Percentiles rank a stretch among this genome's conserved stretches.
Evolutionary conservation across 2,888 invertebrate species (phyloP).

Genomic region (Drosophila setosimentum): DNA sequence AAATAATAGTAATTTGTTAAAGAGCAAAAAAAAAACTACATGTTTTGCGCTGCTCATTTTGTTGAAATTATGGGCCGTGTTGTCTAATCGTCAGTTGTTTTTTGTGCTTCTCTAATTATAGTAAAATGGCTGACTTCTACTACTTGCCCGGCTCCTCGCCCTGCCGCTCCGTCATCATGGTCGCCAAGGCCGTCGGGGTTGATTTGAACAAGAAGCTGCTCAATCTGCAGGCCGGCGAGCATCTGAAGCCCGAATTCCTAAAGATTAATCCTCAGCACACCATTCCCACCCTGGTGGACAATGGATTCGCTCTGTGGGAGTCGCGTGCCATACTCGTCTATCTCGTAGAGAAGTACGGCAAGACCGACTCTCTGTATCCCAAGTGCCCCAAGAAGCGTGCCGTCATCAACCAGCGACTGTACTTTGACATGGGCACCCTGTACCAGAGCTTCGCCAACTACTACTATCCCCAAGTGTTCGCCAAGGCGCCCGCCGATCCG

Average conservation of each 20-base stretch:
- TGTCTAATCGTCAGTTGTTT: conserved; percentile 42
- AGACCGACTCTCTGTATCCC: conserved; percentile 90
- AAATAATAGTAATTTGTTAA: conserved; percentile 2
- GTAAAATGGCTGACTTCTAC: conserved; percentile 87
- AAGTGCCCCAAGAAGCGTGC: conserved; percentile 92
- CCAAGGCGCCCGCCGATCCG: conserved; percentile 88
- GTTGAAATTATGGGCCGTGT: conserved; percentile 16
- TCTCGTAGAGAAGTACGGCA: conserved; percentile 92
- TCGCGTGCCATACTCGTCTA: conserved; percentile 94
- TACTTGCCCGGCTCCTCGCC: conserved; percentile 88
- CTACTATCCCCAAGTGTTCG: conserved; percentile 89
- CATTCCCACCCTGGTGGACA: conserved; percentile 93
- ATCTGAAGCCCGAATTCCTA: conserved; percentile 89
- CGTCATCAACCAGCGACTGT: conserved; percentile 91
- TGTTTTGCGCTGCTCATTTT: background rate
- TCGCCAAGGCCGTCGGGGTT: conserved; percentile 89
- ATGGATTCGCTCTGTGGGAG: conserved; percentile 93
- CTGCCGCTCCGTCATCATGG: conserved; percentile 88
- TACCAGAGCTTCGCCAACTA: conserved; percentile 90
- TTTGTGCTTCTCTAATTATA: conserved; percentile 36
- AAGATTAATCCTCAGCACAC: conserved; percentile 94
- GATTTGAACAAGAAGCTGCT: conserved; percentile 88
- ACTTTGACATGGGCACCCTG: conserved; percentile 92
- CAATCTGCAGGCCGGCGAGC: conserved; percentile 88
- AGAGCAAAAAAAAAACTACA: background rate